Evolutionary conservation across 1,140 invertebrate genomes (phyloP), one percentile per base, ranked within the genome.

Genomic region (Idris sp.): DNA sequence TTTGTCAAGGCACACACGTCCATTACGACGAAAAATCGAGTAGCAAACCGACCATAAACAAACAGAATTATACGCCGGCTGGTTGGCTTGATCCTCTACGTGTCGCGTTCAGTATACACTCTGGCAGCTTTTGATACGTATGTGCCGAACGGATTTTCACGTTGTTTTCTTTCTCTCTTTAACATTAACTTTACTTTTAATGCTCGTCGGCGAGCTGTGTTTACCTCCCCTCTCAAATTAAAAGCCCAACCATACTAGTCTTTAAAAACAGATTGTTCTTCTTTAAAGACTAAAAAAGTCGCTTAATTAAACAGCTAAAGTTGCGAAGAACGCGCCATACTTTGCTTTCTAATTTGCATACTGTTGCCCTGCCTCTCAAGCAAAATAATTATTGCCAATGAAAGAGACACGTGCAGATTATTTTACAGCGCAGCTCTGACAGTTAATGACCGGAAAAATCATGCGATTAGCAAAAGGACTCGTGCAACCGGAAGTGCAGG

Each of bases 1-100:
- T 85, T 85, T 84, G 81, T 86, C 83, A 84, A 80, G 76, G 51
- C 49, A 77, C 71, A 77, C 62, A 75, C 78, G 77, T 82, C 83
- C 82, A 86, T 86, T 84, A 84, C 75, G 80, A 68, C 80, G 83
- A 85, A 85, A 86, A 85, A 85, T 85, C 83, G 82, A 85, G 80
- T 80, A 80, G 77, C 76, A 72, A 75, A 72, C 61, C 71, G 71
- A 79, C 80, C 83, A 84, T 86, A 84, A 86, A 86, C 84, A 86
- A 86, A 86, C 83, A 80, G 81, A 85, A 86, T 85, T 86, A 85
- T 85, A 83, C 80, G 76, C 49, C 58, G 72, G 49, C 9, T 75
- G 61, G 61, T 62, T 71, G 51, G 58, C 64, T 79, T 78, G 79
- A 82, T 82, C 74, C 77, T 80, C 78, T 74, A 74, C 73, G 64